Conservation (phyloP, 2,113 vertebrate species). For the Mormyrus lacerda region DNA sequence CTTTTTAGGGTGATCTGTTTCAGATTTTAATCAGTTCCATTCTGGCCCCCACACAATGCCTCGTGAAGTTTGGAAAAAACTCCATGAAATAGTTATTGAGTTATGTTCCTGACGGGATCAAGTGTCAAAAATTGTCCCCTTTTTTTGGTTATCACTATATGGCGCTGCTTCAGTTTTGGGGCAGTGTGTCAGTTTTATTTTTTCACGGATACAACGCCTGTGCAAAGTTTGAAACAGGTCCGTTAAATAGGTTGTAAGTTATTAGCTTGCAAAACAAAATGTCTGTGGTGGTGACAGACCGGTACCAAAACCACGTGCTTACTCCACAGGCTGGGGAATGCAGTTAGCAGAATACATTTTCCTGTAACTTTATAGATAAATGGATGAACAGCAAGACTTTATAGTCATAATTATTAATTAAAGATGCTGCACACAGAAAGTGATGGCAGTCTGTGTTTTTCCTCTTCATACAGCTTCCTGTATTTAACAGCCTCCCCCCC, state of each 20-base stretch:
- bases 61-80: not conserved
- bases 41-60: not conserved
- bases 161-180: not conserved
- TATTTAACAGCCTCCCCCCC: not conserved
- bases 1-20: not conserved
- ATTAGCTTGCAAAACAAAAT: not conserved
- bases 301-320: not conserved
- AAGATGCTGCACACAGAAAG: not conserved
- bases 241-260: not conserved
- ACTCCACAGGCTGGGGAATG: not conserved
- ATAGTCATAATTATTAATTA: not conserved
- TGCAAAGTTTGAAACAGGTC: not conserved
- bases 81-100: not conserved
- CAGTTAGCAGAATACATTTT: not conserved
- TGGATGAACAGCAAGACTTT: not conserved
- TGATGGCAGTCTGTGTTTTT: not conserved
- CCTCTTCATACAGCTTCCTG: not conserved
- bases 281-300: not conserved
- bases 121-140: not conserved
- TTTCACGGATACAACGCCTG: not conserved
- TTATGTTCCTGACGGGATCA: not conserved
- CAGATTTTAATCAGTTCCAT: not conserved
- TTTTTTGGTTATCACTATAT: not conserved
- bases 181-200: not conserved
- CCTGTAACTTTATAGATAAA: not conserved